Conservation (phyloP, 2,113 vertebrate genomes). For the Larimichthys crocea region DNA sequence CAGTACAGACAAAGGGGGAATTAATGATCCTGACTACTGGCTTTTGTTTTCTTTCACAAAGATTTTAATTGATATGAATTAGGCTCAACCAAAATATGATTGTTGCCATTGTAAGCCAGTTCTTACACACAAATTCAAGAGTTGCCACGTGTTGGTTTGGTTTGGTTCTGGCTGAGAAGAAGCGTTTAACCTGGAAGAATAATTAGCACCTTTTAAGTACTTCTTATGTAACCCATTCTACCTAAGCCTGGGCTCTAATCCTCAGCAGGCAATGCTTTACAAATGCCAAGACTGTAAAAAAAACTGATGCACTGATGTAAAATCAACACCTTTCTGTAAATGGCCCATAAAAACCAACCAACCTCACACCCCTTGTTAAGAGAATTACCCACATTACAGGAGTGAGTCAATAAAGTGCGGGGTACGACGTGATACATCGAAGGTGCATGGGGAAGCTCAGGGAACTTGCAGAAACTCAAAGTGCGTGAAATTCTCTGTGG, state of each 20-base stretch:
- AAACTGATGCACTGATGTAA: slow-evolving; percentile 22
- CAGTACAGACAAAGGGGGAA: slow-evolving; percentile 21
- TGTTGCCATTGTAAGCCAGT: background rate
- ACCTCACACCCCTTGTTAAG: slow-evolving; percentile 1
- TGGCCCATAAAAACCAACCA: slow-evolving; percentile 42
- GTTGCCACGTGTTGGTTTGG: slow-evolving; percentile 22
- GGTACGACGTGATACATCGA: background rate
- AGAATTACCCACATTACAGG: slow-evolving; percentile 29
- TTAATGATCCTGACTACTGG: slow-evolving; percentile 10
- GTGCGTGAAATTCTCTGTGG: slow-evolving; percentile 44
- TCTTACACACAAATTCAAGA: slow-evolving; percentile 23
- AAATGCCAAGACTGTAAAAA: slow-evolving; percentile 41
- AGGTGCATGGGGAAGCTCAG: slow-evolving; percentile 25
- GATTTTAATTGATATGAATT: slow-evolving; percentile 19
- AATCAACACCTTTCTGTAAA: slow-evolving; percentile 62
- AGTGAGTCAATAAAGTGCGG: slow-evolving; percentile 37
- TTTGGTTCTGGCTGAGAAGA: slow-evolving; percentile 31
- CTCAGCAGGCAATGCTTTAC: slow-evolving; percentile 36
- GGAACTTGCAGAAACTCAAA: slow-evolving; percentile 37
- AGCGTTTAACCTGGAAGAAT: slow-evolving; percentile 52
- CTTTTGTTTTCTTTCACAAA: slow-evolving; percentile 26
- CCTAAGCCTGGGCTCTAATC: slow-evolving; percentile 43
- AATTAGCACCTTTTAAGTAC: slow-evolving; percentile 71
- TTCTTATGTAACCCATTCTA: slow-evolving; percentile 60
- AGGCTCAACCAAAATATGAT: slow-evolving; percentile 18